Evolutionary conservation across 2,113 vertebrate species (phyloP), one percentile per base, ranked within the genome.

Genomic region (Canis aureus): DNA sequence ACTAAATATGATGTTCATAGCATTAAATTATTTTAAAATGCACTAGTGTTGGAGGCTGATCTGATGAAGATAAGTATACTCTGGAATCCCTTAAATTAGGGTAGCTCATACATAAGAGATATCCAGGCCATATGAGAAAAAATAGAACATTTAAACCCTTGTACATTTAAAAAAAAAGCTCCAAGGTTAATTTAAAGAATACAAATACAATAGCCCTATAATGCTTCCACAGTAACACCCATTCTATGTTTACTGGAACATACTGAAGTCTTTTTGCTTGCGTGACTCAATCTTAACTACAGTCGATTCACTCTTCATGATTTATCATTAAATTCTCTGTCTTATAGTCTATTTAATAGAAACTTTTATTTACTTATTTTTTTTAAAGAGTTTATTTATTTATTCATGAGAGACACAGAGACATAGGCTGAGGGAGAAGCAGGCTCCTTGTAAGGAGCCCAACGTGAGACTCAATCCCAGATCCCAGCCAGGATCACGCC

Each of bases 1-100:
- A 95, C 64, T 74, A 89, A 84, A 66, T 87, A 69, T 43, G 32
- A 92, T 76, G 17, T 53, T 53, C 8, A 12, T 57, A 67, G 3
- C 55, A 74, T 76, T 85, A 80, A 53, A 89, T 22, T 73, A 82
- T 78, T 10, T 86, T 88, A 82, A 97, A 3, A 95, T 59, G 43
- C 59, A 49, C 19, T 53, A 88, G 74, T 49, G 71, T 32, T 87
- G 69, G 32, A 95, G 51, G 9, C 17, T 85, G 20, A 49, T 57
- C 8, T 95, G 64, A 60, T 62, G 84, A 73, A 97, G 53, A 81
- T 35, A 92, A 92, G 35, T 85, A 32, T 57, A 76, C 15, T 71
- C 35, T 92, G 25, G 25, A 82, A 88, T 80, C 60, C 51, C 90
- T 94, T 79, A 95, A 97, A 73, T 67, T 78, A 80, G 7, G n/a